Evolutionary conservation across 1,140 invertebrate genomes (phyloP).

Genomic region (Drosophila hydei): DNA sequence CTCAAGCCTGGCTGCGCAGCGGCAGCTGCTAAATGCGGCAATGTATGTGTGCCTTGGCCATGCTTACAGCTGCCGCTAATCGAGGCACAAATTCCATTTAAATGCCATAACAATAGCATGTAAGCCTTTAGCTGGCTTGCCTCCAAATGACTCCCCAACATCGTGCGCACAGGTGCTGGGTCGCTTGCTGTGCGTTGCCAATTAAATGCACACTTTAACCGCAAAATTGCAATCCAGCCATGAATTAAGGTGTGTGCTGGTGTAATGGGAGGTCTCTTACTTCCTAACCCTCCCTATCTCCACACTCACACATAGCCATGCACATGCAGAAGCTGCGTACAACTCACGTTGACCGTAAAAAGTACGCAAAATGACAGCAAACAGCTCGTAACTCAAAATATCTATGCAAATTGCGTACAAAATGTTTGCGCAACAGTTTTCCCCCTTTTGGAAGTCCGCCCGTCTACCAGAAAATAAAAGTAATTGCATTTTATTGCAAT

Average conservation of each 20-base stretch:
- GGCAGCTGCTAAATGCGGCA: slow-evolving; percentile 24
- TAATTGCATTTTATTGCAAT: slow-evolving; percentile 75
- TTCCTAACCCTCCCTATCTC: too few species aligned
- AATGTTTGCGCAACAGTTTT: slow-evolving; percentile 71
- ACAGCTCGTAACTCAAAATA: slow-evolving; percentile 58
- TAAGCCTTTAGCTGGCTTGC: slow-evolving; percentile 40
- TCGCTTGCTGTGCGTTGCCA: slow-evolving; percentile 13
- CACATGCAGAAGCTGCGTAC: slow-evolving; percentile 13
- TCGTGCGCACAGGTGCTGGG: slow-evolving; percentile 8
- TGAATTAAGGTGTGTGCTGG: slow-evolving; percentile 40
- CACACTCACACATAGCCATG: not conserved
- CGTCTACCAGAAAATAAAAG: slow-evolving; percentile 46
- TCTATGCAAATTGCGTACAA: slow-evolving; percentile 65
- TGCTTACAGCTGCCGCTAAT: slow-evolving; percentile 61
- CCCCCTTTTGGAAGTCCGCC: slow-evolving; percentile 3
- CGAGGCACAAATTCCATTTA: slow-evolving; percentile 69
- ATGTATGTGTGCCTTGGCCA: slow-evolving; percentile 5
- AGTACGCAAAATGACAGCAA: slow-evolving; percentile 22
- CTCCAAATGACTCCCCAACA: slow-evolving; percentile 14
- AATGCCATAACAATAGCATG: slow-evolving; percentile 55
- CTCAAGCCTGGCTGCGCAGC: slow-evolving; percentile 52
- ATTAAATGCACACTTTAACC: slow-evolving; percentile 50
- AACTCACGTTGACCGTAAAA: slow-evolving; percentile 39
- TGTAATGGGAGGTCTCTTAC: not conserved
- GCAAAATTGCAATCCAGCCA: slow-evolving; percentile 37